Conservation (phyloP, 2,888 invertebrate species). For the Melanargia galathea region DNA sequence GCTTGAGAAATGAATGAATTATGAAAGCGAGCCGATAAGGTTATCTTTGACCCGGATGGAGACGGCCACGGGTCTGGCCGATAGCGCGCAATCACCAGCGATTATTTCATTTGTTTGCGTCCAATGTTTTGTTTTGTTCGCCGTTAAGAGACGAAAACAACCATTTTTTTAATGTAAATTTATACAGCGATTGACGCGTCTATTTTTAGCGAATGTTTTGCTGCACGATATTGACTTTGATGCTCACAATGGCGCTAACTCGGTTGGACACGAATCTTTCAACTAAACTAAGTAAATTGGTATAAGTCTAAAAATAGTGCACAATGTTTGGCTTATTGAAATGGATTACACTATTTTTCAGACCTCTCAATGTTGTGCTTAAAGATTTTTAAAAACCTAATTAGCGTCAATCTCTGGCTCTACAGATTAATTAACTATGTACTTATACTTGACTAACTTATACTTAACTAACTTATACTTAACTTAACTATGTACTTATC, state of each 20-base stretch:
- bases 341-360: no score
- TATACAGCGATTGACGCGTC: neutral
- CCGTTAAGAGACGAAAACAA: conserved; percentile 7
- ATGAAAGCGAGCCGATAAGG: conserved; percentile 53
- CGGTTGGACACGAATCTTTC: neutral
- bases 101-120: conserved; percentile 30
- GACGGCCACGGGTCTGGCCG: conserved; percentile 40
- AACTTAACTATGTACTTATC: no score
- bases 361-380: no score
- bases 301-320: no score
- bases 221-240: neutral
- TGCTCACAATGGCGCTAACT: neutral
- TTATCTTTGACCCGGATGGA: conserved; percentile 57
- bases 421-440: no score
- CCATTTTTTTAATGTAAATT: conserved; percentile 1
- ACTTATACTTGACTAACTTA: no score
- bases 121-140: conserved; percentile 27
- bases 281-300: no score
- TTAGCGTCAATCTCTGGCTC: no score
- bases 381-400: no score
- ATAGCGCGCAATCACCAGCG: conserved; percentile 42
- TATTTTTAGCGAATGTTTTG: neutral
- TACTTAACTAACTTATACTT: no score
- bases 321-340: no score
- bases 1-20: conserved; percentile 50